Evolutionary conservation across 1,140 invertebrate species (phyloP).

Genomic region (Zaprionus lachaisei): DNA sequence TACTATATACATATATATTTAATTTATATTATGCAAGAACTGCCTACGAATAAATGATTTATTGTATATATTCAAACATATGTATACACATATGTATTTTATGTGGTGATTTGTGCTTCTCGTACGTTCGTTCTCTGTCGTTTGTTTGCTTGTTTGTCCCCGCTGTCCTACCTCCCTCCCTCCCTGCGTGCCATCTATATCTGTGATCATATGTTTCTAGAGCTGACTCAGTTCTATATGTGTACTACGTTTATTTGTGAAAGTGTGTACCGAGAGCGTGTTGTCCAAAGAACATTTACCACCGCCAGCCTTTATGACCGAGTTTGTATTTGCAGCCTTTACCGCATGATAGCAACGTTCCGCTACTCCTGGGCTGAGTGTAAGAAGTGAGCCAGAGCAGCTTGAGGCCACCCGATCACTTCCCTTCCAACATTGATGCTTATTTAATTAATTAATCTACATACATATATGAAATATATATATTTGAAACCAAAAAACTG

Average conservation of each 20-base stretch:
- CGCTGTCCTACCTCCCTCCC: not conserved
- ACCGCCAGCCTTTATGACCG: slow-evolving; percentile 51
- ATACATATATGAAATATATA: slow-evolving; percentile 4
- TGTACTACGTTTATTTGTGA: not conserved
- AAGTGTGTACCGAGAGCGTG: slow-evolving; percentile 16
- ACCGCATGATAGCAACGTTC: slow-evolving; percentile 74
- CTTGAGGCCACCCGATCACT: slow-evolving; percentile 13
- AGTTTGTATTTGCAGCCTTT: slow-evolving; percentile 75
- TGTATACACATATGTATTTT: slow-evolving; percentile 34
- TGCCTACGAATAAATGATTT: slow-evolving; percentile 81
- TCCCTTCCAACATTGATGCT: not conserved
- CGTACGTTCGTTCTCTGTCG: slow-evolving; percentile 20
- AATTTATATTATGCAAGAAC: slow-evolving; percentile 83
- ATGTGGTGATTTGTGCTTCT: slow-evolving; percentile 43
- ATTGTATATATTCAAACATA: slow-evolving; percentile 64
- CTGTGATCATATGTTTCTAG: not conserved
- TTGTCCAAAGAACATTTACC: slow-evolving; percentile 40
- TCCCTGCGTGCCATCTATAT: not conserved
- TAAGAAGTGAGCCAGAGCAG: slow-evolving; percentile 53
- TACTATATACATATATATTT: slow-evolving; percentile 76
- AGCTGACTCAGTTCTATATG: slow-evolving; percentile 25
- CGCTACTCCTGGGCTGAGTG: slow-evolving; percentile 73
- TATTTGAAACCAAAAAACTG: not conserved
- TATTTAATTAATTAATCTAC: slow-evolving; percentile 11
- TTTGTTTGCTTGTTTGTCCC: not conserved